phyloP scores from a whole-genome alignment of 2,797 vertebrate species.

The Gallinago nigripennis region DNA sequence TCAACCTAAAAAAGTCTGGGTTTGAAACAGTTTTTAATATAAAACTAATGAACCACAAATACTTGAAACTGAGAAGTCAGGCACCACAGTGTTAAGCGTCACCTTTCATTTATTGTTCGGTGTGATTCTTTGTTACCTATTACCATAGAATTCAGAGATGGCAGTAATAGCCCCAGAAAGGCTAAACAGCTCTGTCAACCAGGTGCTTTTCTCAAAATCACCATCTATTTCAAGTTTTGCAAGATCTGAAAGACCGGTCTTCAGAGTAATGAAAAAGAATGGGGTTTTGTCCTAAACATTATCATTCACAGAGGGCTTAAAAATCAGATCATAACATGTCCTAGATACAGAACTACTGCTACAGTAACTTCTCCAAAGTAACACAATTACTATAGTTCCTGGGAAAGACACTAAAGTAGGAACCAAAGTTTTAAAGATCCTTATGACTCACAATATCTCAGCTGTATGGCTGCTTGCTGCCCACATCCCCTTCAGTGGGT shows the following conservation, averaged over 20 bases:
- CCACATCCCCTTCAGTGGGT: accelerated
- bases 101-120: background rate
- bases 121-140: background rate
- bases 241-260: background rate
- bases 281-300: background rate
- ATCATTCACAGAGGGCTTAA: background rate
- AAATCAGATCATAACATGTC: accelerated
- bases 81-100: background rate
- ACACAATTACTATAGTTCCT: accelerated
- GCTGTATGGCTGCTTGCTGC: background rate
- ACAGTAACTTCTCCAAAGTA: background rate
- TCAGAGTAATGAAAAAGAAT: background rate
- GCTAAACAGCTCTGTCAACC: background rate
- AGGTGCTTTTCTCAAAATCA: background rate
- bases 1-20: background rate
- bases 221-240: background rate
- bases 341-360: background rate
- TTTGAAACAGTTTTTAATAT: background rate
- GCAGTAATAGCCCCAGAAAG: accelerated
- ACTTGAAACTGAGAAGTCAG: too few species aligned
- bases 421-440: background rate
- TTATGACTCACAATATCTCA: background rate
- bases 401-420: accelerated
- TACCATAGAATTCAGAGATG: background rate
- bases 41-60: background rate